These are phyloP conservation scores for Rhaphigaster nebulosa DNA, from an alignment of 2,888 invertebrate genomes.

Conservation along the genomic window DNA sequence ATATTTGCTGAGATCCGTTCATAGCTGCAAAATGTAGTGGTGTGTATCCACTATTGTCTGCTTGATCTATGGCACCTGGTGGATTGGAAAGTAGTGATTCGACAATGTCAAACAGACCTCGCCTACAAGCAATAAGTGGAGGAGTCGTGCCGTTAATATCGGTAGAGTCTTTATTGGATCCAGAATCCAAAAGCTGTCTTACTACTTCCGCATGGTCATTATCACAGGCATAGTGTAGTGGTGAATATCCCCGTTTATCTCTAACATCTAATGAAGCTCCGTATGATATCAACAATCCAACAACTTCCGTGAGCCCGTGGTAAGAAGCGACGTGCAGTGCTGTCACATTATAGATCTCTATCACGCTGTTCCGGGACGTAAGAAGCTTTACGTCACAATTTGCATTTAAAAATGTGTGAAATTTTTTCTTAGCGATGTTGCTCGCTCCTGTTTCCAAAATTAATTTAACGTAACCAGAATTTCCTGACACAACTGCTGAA, in stretches of 20 bases:
- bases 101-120: not conserved
- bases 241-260: not conserved
- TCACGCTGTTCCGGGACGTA: not conserved
- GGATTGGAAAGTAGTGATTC: not conserved
- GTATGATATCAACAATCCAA: not conserved
- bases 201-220: not conserved
- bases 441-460: not conserved
- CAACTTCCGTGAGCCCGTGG: not conserved
- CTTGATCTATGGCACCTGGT: not conserved
- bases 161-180: not conserved
- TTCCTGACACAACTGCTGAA: not conserved
- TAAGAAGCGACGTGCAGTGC: not conserved
- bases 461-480: not conserved
- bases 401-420: not conserved
- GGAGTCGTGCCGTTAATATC: not conserved
- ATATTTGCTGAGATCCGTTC: not conserved
- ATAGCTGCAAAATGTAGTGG: not conserved
- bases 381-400: not conserved
- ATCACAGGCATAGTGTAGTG: not conserved
- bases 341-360: not conserved
- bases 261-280: not conserved
- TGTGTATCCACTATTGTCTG: not conserved
- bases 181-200: not conserved
- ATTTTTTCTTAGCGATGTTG: not conserved
- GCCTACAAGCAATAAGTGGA: not conserved